Base-by-base conservation (phyloP, 2,113 vertebrate genomes). In the Sapayoa aenigma region DNA sequence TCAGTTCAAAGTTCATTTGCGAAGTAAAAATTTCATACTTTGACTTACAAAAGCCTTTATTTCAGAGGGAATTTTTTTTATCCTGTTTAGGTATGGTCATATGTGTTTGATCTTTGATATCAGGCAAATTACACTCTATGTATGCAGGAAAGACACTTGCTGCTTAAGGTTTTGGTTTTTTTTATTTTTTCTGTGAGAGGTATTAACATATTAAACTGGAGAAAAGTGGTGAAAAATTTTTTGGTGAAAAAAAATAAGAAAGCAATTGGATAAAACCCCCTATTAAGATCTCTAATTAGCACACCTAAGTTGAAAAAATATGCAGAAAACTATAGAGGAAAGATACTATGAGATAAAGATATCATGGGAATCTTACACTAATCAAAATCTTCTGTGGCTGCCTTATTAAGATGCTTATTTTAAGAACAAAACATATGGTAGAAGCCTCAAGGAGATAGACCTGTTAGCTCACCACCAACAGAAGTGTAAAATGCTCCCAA, bases 361-460 rank as follows among this genome's bases (percentile, higher is more conserved):
- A 96, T 98, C 97, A 98, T 6, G 24, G 71, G 60, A 83, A 89
- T 39, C 72, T 87, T 62, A n/a, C 79, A 66, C 88, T 96, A 96
- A 97, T 97, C 65, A 72, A 95, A 97, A 95, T 97, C 97, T 97
- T 92, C 84, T 96, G 96, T 94, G 93, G 78, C 94, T 95, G 69
- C 69, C 82, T 97, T 97, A 97, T 96, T 96, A 95, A 97, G 96
- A 98, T 91, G 94, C 91, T 83, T 95, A 62, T 60, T 95, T 94
- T 94, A 96, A 94, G 89, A 96, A 87, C 55, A 90, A 90, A 96
- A 96, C 96, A 96, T 87, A 93, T 95, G 93, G 91, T 19, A 18
- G 89, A 93, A 72, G 53, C 85, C 95, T 97, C 91, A 96, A 95
- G 93, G 84, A 91, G 85, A 79, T 87, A 93, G 90, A 50, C 21